Evolutionary conservation across 2,797 vertebrate species (phyloP), one percentile per base, ranked within the genome.

Genomic region (Muscicapa comitata): DNA sequence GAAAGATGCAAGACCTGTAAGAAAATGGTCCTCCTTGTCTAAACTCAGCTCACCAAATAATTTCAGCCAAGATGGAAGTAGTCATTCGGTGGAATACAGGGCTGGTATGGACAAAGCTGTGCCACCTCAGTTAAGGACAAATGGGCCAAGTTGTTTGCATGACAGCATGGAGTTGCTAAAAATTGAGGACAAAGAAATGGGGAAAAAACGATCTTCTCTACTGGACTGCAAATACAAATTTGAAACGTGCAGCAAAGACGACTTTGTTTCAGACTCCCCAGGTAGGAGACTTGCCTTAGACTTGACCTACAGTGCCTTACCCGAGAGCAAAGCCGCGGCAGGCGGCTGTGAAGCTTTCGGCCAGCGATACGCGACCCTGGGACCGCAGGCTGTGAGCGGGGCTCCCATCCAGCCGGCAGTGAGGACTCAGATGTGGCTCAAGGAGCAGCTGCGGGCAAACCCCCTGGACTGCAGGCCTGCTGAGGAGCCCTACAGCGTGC

Each of bases 371-470:
- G 89, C 96, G 16, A 93, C 98, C 2, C 96, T 98, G 66, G 98
- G 97, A 7, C 98, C 98, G 5, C 98, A 98, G 94, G 90, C 98
- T 14, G 98, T 98, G 70, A 97, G 98, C 6, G 98, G 98, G 23
- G 97, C 98, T 43, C 98, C 99, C 19, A 98, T 99, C 51, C 98
- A 99, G 95, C 98, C 99, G 1, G 98, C 99, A 3, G 97, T 99
- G 43, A 98, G 99, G 84, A 99, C 99, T 43, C 99, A 99, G 84
- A 99, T 99, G 99, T 99, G 99, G 99, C 98, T 99, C 73, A 99
- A 98, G 3, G 99, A 99, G 76, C 99, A 99, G 97, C 96, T 99
- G 25, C 97, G 98, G 75, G 97, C 98, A 81, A 98, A 98, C 55
- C 97, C 98, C n/a, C 94, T 98, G 98, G 99, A 99, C 95, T 98